These are phyloP conservation scores for Branchinecta lynchi DNA, from an alignment of 1,140 invertebrate genomes.

Conservation along the genomic window DNA sequence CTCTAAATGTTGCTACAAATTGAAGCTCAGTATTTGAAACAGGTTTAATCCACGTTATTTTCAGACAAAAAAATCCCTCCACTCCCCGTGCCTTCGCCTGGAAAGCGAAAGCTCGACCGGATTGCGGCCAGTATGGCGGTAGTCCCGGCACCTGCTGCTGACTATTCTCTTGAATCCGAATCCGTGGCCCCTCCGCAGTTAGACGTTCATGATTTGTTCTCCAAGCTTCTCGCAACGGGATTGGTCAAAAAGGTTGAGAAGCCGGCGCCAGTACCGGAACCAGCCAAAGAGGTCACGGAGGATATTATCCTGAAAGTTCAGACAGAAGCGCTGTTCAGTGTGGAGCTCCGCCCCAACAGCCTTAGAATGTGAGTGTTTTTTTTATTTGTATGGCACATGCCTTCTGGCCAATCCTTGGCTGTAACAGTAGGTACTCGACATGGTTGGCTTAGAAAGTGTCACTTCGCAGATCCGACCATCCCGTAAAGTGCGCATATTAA, in stretches of 20 bases:
- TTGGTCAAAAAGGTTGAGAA: constrained; percentile 41
- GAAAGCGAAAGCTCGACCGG: neutral
- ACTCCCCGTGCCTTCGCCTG: neutral
- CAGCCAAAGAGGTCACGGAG: constrained; percentile 39
- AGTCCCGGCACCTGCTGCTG: constrained; percentile 6
- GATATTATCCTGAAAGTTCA: neutral
- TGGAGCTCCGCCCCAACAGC: neutral
- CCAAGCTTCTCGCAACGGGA: constrained; percentile 65
- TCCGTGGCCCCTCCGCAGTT: constrained; percentile 28
- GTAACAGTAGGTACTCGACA: too few relatives aligned
- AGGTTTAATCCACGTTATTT: too few relatives aligned
- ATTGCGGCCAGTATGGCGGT: neutral
- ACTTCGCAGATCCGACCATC: too few relatives aligned
- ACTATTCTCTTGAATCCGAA: neutral
- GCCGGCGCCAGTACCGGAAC: constrained; percentile 25
- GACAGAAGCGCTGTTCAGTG: neutral
- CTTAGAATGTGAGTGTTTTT: constrained; percentile 13
- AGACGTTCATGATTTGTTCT: constrained; percentile 64
- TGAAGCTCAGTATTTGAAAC: too few relatives aligned
- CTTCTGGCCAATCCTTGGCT: too few relatives aligned
- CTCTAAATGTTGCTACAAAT: too few relatives aligned
- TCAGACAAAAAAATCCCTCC: too few relatives aligned
- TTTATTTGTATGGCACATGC: too few relatives aligned
- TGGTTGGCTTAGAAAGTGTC: too few relatives aligned
- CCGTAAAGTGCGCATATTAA: too few relatives aligned